Conservation (phyloP, 2,888 invertebrate species). For the Apotomis turbidana region DNA sequence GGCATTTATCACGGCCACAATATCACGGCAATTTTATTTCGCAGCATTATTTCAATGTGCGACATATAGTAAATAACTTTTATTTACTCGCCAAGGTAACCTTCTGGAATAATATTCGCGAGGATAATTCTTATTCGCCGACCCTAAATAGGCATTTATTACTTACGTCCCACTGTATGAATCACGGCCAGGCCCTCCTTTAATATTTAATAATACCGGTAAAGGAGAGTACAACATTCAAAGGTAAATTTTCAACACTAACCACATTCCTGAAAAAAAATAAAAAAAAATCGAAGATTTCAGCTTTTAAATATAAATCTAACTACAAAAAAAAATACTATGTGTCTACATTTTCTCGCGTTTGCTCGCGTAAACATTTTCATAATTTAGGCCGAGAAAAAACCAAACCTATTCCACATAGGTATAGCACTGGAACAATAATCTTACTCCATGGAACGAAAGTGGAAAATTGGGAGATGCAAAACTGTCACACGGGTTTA, state of each 20-base stretch:
- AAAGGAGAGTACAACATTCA: neutral
- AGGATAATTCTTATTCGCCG: slow-evolving; percentile 13
- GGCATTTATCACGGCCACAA: slow-evolving; percentile 18
- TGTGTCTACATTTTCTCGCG: too few relatives aligned
- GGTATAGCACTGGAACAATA: neutral
- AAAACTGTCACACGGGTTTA: neutral
- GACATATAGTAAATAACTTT: neutral
- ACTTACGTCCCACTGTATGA: slow-evolving; percentile 9
- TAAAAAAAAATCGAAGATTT: too few relatives aligned
- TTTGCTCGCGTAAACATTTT: neutral
- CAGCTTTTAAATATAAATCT: too few relatives aligned
- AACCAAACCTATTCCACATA: neutral
- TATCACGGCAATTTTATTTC: slow-evolving; percentile 7
- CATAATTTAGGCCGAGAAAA: neutral
- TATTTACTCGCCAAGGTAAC: slow-evolving; percentile 11
- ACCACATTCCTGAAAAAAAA: neutral
- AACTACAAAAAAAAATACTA: neutral
- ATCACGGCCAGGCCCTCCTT: slow-evolving; percentile 9
- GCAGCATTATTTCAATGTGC: slow-evolving; percentile 6
- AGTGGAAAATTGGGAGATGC: neutral
- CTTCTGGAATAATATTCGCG: slow-evolving; percentile 10
- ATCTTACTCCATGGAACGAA: neutral
- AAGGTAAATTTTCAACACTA: neutral
- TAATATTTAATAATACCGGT: slow-evolving; percentile 4
- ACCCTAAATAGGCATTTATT: slow-evolving; percentile 8